Conservation (phyloP, 30 jellyfish, hydroid and myxozoan species). For the Mastigias papua region DNA sequence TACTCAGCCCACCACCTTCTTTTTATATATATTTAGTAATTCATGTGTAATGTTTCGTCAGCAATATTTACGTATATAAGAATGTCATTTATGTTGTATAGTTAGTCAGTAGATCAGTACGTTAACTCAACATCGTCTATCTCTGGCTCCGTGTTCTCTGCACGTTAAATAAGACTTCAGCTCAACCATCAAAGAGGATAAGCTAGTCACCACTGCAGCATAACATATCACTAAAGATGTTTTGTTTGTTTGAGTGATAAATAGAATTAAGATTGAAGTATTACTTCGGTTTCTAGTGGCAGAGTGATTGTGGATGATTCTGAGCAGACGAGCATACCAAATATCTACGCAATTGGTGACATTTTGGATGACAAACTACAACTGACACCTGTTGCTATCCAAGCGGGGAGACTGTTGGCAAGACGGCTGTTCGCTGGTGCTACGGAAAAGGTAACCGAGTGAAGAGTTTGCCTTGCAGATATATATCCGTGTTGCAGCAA, state of each 20-base stretch:
- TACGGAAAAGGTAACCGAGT: constrained; percentile 32
- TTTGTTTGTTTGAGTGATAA: background rate
- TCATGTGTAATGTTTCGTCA: too few relatives aligned
- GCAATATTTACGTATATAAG: too few relatives aligned
- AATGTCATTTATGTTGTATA: too few relatives aligned
- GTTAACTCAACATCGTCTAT: too few relatives aligned
- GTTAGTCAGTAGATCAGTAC: too few relatives aligned
- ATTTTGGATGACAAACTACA: constrained; percentile 83
- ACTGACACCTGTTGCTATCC: constrained; percentile 96
- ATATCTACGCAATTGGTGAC: constrained; percentile 92
- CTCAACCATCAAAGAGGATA: too few relatives aligned
- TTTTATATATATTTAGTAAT: too few relatives aligned
- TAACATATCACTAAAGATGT: too few relatives aligned
- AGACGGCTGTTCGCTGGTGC: constrained; percentile 73
- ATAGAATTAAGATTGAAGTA: background rate
- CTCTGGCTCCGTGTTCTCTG: too few relatives aligned
- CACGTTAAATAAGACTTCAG: too few relatives aligned
- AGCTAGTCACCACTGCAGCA: too few relatives aligned
- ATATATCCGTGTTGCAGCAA: background rate
- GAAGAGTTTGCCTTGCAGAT: background rate
- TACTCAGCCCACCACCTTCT: too few relatives aligned
- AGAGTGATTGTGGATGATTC: constrained; percentile 67
- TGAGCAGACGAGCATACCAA: constrained; percentile 75
- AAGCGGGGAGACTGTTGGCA: constrained; percentile 91
- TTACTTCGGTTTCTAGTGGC: constrained; percentile 49